A percentile compares a stretch with the other conserved stretches of the same genome.
Evolutionary conservation across 2,888 invertebrate species (phyloP).

Genomic region (Agrochola litura): DNA sequence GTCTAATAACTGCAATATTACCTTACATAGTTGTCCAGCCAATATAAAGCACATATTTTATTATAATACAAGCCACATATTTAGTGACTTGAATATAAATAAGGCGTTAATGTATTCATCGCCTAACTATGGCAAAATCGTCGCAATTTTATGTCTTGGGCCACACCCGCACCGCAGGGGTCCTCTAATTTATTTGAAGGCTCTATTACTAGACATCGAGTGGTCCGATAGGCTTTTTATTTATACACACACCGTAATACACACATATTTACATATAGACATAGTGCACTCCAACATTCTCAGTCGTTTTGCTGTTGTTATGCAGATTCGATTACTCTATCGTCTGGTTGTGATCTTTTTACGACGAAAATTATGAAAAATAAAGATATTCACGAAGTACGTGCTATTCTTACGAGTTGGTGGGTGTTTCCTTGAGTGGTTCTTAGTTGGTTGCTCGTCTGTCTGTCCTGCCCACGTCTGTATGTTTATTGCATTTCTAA

Average conservation of each 20-base stretch:
- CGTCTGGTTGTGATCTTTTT: constrained; percentile 42
- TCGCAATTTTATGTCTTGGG: constrained; percentile 53
- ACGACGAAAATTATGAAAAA: constrained; percentile 48
- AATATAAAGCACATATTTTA: constrained; percentile 55
- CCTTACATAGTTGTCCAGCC: constrained; percentile 32
- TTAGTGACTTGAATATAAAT: constrained; percentile 51
- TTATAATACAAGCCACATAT: constrained; percentile 46
- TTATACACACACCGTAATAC: constrained; percentile 72
- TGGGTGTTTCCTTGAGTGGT: constrained; percentile 46
- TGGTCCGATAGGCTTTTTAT: constrained; percentile 73
- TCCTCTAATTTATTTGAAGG: constrained; percentile 83
- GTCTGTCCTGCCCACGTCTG: constrained; percentile 51
- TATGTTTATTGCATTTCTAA: constrained; percentile 51
- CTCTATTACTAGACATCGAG: constrained; percentile 77
- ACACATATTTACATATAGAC: constrained; percentile 73
- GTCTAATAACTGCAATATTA: constrained; percentile 42
- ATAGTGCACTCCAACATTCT: constrained; percentile 55
- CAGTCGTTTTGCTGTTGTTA: constrained; percentile 60
- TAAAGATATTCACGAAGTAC: constrained; percentile 46
- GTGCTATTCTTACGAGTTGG: constrained; percentile 33
- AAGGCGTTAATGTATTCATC: constrained; percentile 51
- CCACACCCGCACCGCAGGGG: constrained; percentile 76
- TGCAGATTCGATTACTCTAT: constrained; percentile 62
- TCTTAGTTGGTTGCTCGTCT: constrained; percentile 38
- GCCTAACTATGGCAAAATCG: constrained; percentile 39